These are phyloP conservation scores for Rhineura floridana DNA, from an alignment of 2,113 vertebrate species.

Conservation along the genomic window DNA sequence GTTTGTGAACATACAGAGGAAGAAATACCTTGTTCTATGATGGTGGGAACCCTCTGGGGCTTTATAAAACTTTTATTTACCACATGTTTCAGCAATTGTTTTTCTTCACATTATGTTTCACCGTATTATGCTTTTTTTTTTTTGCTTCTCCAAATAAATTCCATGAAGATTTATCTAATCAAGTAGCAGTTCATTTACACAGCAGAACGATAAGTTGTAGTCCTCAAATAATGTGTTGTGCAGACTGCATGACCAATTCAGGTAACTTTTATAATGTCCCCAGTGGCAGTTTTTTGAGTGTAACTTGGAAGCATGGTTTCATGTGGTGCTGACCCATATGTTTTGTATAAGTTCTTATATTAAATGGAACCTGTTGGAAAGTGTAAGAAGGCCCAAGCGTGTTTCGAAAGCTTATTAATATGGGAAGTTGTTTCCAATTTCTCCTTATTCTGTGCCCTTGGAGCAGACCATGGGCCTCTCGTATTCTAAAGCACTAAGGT, in stretches of 20 bases:
- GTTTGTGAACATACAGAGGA: constrained; percentile 34
- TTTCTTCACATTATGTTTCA: constrained; percentile 28
- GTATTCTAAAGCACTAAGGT: constrained; percentile 12
- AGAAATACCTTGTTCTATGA: constrained; percentile 20
- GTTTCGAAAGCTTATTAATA: not conserved
- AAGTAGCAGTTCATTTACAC: constrained; percentile 59
- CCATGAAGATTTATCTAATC: constrained; percentile 58
- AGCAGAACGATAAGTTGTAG: constrained; percentile 26
- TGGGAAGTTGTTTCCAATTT: not conserved
- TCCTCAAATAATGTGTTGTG: constrained; percentile 59
- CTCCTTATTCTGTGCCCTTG: accelerated
- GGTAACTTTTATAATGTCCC: constrained; percentile 14
- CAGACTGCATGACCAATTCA: constrained; percentile 60
- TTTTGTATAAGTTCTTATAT: not conserved
- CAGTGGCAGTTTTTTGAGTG: not conserved
- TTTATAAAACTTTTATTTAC: constrained; percentile 63
- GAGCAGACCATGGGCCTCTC: not conserved
- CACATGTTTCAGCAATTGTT: not conserved
- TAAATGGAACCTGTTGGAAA: not conserved
- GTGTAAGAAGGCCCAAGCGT: constrained; percentile 21
- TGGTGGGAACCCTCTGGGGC: constrained; percentile 36
- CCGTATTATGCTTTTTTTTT: constrained; percentile 60
- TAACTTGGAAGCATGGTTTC: constrained; percentile 19
- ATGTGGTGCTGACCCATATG: not conserved
- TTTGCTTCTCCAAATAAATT: constrained; percentile 58